phyloP scores from a whole-genome alignment of 2,888 invertebrate species.

The Caenorhabditis sp. region DNA sequence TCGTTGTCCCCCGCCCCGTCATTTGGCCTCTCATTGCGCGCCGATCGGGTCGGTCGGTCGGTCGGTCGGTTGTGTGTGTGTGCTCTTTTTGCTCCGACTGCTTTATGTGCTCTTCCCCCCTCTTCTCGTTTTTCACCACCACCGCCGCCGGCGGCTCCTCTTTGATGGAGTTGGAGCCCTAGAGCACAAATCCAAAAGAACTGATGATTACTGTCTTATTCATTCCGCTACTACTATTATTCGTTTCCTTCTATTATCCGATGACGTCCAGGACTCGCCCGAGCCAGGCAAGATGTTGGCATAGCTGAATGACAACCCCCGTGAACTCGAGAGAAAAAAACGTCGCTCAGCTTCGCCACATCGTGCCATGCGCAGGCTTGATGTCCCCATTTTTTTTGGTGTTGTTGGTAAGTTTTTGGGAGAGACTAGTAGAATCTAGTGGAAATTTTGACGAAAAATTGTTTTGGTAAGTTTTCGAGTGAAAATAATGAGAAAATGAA shows the following conservation, averaged over 20 bases:
- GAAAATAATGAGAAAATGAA: too few relatives aligned
- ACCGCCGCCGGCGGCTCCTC: too few relatives aligned
- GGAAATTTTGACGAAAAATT: too few relatives aligned
- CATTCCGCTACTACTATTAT: too few relatives aligned
- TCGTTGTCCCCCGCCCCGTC: not conserved
- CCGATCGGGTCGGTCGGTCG: not conserved
- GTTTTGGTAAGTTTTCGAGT: too few relatives aligned
- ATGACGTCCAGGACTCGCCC: too few relatives aligned
- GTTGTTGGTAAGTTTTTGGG: too few relatives aligned
- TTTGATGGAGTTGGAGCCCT: too few relatives aligned
- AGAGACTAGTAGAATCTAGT: too few relatives aligned
- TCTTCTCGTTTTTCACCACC: slow-evolving; percentile 1
- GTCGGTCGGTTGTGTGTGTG: not conserved
- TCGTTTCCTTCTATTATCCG: not conserved
- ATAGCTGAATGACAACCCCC: slow-evolving; percentile 2
- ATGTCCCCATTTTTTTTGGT: not conserved
- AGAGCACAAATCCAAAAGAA: too few relatives aligned
- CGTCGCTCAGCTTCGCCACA: slow-evolving; percentile 8
- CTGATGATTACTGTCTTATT: too few relatives aligned
- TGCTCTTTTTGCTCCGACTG: slow-evolving; percentile 26
- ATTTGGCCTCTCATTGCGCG: slow-evolving; percentile 13
- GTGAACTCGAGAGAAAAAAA: too few relatives aligned
- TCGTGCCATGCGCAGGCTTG: slow-evolving; percentile 9
- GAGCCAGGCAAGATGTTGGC: slow-evolving; percentile 7
- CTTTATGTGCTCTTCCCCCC: not conserved